Conservation (phyloP, 2,113 vertebrate genomes). For the Puffinus mauretanicus region DNA sequence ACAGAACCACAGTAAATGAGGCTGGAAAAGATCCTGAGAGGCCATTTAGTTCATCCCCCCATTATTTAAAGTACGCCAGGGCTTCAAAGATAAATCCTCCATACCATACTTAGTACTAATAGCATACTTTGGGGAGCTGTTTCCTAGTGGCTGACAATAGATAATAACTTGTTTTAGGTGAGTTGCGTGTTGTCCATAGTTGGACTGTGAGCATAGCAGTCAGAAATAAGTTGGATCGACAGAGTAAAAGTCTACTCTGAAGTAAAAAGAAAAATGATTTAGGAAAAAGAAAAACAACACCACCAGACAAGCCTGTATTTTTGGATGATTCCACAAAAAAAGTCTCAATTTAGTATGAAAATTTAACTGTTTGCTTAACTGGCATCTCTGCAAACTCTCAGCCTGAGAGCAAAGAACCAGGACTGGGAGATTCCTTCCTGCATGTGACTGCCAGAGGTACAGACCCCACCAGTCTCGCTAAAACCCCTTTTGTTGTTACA, state of each 20-base stretch:
- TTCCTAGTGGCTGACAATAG: background rate
- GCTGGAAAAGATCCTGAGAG: background rate
- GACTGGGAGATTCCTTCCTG: background rate
- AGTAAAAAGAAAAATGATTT: background rate
- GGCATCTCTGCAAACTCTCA: background rate
- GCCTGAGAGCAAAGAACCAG: background rate
- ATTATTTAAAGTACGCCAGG: background rate
- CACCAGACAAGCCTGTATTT: background rate
- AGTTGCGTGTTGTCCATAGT: background rate
- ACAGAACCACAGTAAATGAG: background rate
- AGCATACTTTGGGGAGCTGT: background rate
- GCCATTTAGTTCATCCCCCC: background rate
- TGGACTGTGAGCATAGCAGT: background rate
- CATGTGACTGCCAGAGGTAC: background rate
- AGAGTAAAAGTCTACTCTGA: background rate
- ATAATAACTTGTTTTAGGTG: background rate
- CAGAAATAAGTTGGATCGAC: background rate
- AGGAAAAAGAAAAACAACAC: background rate
- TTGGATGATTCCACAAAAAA: background rate
- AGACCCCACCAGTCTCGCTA: background rate
- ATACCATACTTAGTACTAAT: background rate
- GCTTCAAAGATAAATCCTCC: constrained; percentile 22
- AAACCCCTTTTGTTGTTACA: background rate
- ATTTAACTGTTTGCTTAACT: background rate
- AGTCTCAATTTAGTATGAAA: background rate